Evolutionary conservation across 2,797 vertebrate genomes (phyloP).

Genomic region (Octomys mimax): DNA sequence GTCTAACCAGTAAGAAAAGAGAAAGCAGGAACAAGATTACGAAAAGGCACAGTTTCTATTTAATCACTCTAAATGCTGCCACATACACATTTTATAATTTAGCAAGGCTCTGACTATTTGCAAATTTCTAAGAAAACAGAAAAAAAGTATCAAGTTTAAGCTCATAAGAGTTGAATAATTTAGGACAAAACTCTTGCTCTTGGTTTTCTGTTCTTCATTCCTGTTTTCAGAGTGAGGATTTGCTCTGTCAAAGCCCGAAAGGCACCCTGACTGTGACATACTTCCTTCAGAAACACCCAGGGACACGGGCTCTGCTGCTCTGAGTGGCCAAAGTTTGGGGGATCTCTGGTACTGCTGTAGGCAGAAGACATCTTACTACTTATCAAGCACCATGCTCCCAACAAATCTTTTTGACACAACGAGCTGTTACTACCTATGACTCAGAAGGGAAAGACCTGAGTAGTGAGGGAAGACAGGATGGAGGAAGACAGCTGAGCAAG

Average conservation of each 20-base stretch:
- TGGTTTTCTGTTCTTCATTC: background rate
- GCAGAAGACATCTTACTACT: background rate
- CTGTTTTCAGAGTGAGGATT: background rate
- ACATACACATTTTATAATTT: conserved; percentile 30
- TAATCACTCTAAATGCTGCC: conserved; percentile 8
- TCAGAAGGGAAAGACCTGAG: background rate
- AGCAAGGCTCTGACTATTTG: background rate
- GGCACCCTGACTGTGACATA: background rate
- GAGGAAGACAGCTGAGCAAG: background rate
- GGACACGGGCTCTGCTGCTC: background rate
- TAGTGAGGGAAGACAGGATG: background rate
- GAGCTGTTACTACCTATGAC: background rate
- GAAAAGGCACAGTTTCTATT: background rate
- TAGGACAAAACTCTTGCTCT: background rate
- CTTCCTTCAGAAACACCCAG: background rate
- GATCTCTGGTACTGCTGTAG: background rate
- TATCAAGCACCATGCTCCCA: background rate
- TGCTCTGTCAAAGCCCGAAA: background rate
- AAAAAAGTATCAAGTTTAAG: conserved; percentile 16
- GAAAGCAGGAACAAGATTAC: background rate
- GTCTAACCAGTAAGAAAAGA: background rate
- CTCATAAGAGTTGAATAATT: background rate
- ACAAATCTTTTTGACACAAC: background rate
- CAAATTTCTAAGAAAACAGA: conserved; percentile 24
- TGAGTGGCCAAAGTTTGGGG: background rate